These are phyloP conservation scores for Dinomys branickii DNA, from an alignment of 2,113 vertebrate species.

Conservation along the genomic window DNA sequence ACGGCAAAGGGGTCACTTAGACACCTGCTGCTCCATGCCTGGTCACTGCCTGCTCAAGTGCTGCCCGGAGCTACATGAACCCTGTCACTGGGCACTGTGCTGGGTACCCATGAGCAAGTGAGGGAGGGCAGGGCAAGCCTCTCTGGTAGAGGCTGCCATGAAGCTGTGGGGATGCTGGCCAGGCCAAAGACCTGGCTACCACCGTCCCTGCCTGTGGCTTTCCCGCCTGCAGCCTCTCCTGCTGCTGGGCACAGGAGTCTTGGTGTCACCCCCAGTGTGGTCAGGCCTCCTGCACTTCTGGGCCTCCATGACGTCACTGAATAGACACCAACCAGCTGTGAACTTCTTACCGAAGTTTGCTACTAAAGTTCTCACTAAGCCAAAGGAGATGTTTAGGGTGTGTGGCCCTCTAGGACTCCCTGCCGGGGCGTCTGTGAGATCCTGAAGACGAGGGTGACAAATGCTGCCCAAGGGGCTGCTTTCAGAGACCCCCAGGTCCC, in stretches of 20 bases:
- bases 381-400: neutral
- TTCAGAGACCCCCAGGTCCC: neutral
- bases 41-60: neutral
- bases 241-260: too few relatives aligned
- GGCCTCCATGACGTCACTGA: neutral
- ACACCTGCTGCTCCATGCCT: neutral
- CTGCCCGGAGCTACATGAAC: neutral
- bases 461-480: neutral
- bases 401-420: neutral
- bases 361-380: neutral
- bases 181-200: neutral
- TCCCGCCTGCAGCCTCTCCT: too few relatives aligned
- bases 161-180: fast-evolving
- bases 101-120: neutral
- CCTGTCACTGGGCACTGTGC: too few relatives aligned
- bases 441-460: neutral
- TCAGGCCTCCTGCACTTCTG: neutral
- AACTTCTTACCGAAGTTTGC: neutral
- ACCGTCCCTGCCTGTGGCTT: neutral
- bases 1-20: neutral
- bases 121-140: too few relatives aligned
- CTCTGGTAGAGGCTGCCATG: too few relatives aligned
- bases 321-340: neutral
- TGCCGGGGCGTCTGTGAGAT: neutral
- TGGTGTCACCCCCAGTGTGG: neutral